Conservation (phyloP, 2,797 vertebrate species). For the Pangasius larnaudii region DNA sequence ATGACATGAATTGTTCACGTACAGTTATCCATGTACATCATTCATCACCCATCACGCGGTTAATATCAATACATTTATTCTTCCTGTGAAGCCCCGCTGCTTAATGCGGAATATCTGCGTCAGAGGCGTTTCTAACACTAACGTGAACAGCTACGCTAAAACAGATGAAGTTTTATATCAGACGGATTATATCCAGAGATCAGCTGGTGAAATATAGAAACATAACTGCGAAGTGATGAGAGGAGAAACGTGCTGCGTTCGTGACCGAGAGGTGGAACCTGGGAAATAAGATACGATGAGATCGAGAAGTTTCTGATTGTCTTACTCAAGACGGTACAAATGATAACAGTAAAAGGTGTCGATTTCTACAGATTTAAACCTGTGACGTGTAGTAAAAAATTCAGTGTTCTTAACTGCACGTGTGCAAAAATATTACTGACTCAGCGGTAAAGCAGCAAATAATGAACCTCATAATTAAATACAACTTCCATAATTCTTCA, state of each 20-base stretch:
- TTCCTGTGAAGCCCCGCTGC: background rate
- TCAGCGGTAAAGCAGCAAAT: background rate
- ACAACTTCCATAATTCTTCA: background rate
- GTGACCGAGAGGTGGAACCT: background rate
- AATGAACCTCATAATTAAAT: background rate
- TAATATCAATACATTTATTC: background rate
- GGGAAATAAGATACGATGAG: background rate
- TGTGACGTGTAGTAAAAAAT: background rate
- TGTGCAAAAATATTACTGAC: background rate
- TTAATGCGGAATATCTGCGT: too few species aligned
- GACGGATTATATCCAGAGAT: background rate
- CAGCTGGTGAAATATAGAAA: background rate
- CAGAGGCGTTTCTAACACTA: background rate
- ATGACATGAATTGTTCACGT: background rate
- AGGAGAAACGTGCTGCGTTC: background rate
- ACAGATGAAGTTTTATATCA: background rate
- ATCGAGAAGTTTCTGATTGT: background rate
- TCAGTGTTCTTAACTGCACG: background rate
- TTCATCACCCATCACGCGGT: fast-evolving
- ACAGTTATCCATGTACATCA: background rate
- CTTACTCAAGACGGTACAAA: background rate
- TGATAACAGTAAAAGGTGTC: background rate
- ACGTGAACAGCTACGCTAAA: background rate
- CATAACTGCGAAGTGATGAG: background rate
- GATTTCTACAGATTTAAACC: background rate